Percentiles rank a stretch among this genome's conserved stretches.
Evolutionary conservation across 2,888 invertebrate species (phyloP).

Genomic region (Notocelia uddmanniana): DNA sequence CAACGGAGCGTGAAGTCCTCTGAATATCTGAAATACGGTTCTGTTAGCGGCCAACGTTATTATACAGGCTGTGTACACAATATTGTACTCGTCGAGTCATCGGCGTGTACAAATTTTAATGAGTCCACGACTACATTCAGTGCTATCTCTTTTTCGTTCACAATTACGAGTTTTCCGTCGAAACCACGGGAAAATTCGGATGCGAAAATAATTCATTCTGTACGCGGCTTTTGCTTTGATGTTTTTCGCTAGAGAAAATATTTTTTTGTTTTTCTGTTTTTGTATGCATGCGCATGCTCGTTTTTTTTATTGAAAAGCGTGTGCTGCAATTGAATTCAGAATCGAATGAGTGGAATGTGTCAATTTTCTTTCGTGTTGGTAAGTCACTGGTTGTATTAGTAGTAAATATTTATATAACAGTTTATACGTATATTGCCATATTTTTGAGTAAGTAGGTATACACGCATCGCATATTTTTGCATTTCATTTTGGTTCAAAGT

Average conservation of each 20-base stretch:
- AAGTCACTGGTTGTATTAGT: background rate
- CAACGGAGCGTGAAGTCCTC: constrained; percentile 25
- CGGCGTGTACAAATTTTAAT: constrained; percentile 76
- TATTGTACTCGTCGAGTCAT: constrained; percentile 66
- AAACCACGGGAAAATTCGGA: constrained; percentile 32
- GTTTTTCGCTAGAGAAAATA: constrained; percentile 33
- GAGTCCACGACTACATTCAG: constrained; percentile 63
- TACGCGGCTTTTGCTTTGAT: constrained; percentile 44
- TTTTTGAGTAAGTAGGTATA: too few relatives aligned
- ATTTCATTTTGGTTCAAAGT: too few relatives aligned
- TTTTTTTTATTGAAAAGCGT: constrained; percentile 30
- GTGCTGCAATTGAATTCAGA: constrained; percentile 5
- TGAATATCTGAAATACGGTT: constrained; percentile 39
- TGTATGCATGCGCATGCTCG: constrained; percentile 35
- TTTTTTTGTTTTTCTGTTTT: constrained; percentile 34
- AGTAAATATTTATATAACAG: background rate
- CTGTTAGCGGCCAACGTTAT: constrained; percentile 39
- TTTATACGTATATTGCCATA: too few relatives aligned
- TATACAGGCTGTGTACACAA: constrained; percentile 42
- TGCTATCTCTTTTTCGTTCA: constrained; percentile 53
- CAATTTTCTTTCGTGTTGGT: background rate
- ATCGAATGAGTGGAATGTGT: background rate
- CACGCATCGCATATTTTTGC: too few relatives aligned
- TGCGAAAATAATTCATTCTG: constrained; percentile 43
- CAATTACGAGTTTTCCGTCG: constrained; percentile 45